Percentiles rank a stretch among this genome's conserved stretches.
Evolutionary conservation across 1,140 invertebrate genomes (phyloP).

Genomic region (Schlechtendalia chinensis): DNA sequence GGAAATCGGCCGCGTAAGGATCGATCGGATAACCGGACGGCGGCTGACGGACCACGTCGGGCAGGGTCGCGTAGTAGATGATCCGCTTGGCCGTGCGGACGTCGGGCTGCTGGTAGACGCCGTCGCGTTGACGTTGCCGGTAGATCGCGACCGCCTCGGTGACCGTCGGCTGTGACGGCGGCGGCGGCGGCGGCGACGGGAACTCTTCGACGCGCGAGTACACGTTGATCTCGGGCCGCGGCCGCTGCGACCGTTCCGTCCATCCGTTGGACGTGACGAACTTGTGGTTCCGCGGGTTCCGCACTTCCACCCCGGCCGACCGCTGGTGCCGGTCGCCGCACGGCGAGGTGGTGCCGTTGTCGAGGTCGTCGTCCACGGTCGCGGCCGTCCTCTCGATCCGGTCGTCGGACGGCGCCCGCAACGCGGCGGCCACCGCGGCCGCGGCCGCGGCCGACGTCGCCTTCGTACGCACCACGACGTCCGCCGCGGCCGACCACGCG

Average conservation of each 20-base stretch:
- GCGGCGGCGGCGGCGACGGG: background rate
- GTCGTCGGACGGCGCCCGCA: background rate
- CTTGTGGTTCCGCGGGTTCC: slow-evolving; percentile 35
- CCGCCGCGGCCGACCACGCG: background rate
- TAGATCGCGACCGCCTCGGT: no score
- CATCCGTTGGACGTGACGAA: slow-evolving; percentile 41
- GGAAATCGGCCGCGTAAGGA: background rate
- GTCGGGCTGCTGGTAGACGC: background rate
- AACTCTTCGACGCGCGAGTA: slow-evolving; percentile 25
- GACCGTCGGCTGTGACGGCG: no score
- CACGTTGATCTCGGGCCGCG: slow-evolving; percentile 31
- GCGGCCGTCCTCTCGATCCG: no score
- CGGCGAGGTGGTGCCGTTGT: background rate
- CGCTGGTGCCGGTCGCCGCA: slow-evolving; percentile 18
- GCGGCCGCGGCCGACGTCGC: background rate
- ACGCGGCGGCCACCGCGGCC: no score
- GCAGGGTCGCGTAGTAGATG: slow-evolving; percentile 29
- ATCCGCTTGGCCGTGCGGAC: slow-evolving; percentile 28
- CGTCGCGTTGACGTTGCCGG: background rate
- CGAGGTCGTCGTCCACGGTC: no score
- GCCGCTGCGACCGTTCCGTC: slow-evolving; percentile 27
- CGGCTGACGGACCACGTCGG: background rate
- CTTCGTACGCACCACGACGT: background rate
- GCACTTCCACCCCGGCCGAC: slow-evolving; percentile 16
- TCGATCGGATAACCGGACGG: background rate